Evolutionary conservation across 2,888 invertebrate genomes (phyloP).

Genomic region (Idaea aversata): DNA sequence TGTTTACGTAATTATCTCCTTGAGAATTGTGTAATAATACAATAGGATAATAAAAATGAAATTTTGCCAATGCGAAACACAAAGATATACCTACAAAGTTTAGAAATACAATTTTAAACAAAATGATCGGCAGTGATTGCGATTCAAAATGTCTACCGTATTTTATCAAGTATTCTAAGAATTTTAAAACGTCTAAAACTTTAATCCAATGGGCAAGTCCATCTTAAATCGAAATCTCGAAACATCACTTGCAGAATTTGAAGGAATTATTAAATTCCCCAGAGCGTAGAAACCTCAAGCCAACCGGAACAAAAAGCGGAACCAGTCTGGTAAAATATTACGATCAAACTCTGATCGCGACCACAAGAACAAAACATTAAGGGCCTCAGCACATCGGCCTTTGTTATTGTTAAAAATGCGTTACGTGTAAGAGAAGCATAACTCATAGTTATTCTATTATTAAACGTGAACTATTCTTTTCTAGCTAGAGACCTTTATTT

Average conservation of each 20-base stretch:
- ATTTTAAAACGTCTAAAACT: conserved; percentile 27
- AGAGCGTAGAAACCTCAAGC: conserved; percentile 45
- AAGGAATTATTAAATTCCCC: conserved; percentile 50
- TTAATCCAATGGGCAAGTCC: conserved; percentile 28
- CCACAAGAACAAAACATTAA: conserved; percentile 38
- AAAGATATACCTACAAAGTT: background rate
- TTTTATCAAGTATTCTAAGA: background rate
- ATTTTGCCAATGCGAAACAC: conserved; percentile 7
- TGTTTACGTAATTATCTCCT: conserved; percentile 16
- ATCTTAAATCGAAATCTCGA: conserved; percentile 41
- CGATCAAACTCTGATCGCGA: conserved; percentile 47
- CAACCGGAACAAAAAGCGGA: conserved; percentile 47
- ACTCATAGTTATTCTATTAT: background rate
- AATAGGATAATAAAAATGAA: too few species aligned
- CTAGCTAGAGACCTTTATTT: background rate
- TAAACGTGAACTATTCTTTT: background rate
- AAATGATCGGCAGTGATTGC: background rate
- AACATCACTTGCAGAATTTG: conserved; percentile 54
- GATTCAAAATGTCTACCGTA: background rate
- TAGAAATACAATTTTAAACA: background rate
- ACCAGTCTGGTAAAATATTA: conserved; percentile 48
- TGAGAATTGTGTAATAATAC: conserved; percentile 1
- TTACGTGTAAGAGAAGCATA: background rate
- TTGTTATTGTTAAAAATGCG: conserved; percentile 9
- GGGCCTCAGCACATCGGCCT: conserved; percentile 15